Conservation (phyloP, 2,888 invertebrate species). For the Ichneumon xanthorius region DNA sequence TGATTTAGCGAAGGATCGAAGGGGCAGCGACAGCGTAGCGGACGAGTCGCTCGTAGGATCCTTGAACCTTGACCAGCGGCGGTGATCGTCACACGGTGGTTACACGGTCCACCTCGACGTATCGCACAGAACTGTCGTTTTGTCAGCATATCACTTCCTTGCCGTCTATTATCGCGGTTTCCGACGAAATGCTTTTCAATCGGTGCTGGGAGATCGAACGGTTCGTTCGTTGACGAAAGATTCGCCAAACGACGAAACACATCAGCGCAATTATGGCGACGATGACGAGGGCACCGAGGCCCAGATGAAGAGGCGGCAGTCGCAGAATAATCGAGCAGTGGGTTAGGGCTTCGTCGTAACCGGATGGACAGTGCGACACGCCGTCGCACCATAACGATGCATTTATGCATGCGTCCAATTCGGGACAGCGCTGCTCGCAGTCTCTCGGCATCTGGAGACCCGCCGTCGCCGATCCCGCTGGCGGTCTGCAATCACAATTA, state of each 20-base stretch:
- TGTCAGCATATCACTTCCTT: conserved; percentile 98
- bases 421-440: conserved; percentile 84
- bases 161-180: conserved; percentile 93
- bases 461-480: conserved; percentile 83
- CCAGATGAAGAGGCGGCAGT: conserved; percentile 91
- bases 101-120: conserved; percentile 95
- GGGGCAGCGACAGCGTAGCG: conserved; percentile 12
- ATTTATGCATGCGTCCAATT: conserved; percentile 83
- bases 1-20: conserved; percentile 41
- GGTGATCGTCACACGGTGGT: conserved; percentile 93
- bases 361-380: conserved; percentile 84
- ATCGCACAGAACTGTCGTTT: conserved; percentile 97
- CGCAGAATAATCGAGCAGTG: conserved; percentile 92
- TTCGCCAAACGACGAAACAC: conserved; percentile 80
- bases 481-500: conserved; percentile 74
- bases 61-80: conserved; percentile 62
- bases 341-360: conserved; percentile 90
- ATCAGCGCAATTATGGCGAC: conserved; percentile 80
- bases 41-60: conserved; percentile 25
- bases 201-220: conserved; percentile 92
- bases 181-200: conserved; percentile 92
- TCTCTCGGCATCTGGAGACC: conserved; percentile 89
- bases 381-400: conserved; percentile 86
- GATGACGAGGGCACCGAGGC: conserved; percentile 85
- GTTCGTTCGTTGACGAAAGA: conserved; percentile 89